Evolutionary conservation across 2,113 vertebrate genomes (phyloP).

Genomic region (Martes martes): DNA sequence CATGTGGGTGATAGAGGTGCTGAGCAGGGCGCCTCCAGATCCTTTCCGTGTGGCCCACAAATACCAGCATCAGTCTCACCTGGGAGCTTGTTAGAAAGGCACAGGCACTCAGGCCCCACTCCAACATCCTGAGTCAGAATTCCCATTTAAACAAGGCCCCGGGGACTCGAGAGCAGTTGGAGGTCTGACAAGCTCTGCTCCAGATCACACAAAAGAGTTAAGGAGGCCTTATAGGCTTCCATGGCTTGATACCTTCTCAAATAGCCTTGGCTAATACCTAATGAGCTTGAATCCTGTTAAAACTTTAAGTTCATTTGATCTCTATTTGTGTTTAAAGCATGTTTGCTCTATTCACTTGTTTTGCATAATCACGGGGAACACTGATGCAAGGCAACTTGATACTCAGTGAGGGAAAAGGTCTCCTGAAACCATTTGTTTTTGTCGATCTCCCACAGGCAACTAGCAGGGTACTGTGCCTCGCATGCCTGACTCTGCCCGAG

Average conservation of each 20-base stretch:
- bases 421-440: not conserved
- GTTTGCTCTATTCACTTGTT: not conserved
- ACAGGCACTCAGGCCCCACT: not conserved
- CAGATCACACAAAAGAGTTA: accelerated
- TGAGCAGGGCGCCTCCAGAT: accelerated
- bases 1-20: accelerated
- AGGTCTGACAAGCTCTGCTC: too few relatives aligned
- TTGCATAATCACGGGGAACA: not conserved
- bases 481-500: not conserved
- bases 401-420: accelerated
- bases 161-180: accelerated
- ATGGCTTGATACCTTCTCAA: accelerated
- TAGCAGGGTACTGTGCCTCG: not conserved
- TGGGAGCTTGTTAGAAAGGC: not conserved
- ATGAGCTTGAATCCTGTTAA: not conserved
- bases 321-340: not conserved
- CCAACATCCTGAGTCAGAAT: not conserved
- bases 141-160: not conserved
- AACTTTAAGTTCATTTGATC: accelerated
- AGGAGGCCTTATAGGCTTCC: accelerated
- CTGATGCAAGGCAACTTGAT: not conserved
- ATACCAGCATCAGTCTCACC: accelerated
- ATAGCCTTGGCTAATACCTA: not conserved
- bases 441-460: not conserved
- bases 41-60: not conserved